A percentile compares a stretch with the other conserved stretches of the same genome.
phyloP scores from a whole-genome alignment of 2,888 invertebrate species.

The Peribatodes rhomboidaria region DNA sequence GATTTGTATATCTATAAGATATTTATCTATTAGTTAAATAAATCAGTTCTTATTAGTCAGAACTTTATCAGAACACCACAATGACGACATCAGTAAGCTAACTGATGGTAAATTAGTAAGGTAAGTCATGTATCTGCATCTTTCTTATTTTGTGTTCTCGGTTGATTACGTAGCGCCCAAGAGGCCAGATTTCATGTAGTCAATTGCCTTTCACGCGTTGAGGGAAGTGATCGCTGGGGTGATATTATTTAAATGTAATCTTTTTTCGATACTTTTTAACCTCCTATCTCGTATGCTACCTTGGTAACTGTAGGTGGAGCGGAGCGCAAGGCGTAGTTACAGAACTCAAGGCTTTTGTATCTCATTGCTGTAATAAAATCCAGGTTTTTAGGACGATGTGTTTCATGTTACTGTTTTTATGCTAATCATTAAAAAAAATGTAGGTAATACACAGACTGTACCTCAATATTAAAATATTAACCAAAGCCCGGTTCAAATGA shows the following conservation, averaged over 20 bases:
- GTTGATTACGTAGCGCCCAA: conserved; percentile 82
- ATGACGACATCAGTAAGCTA: not conserved
- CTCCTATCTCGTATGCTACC: conserved; percentile 54
- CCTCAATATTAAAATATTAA: too few relatives aligned
- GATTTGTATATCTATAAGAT: too few relatives aligned
- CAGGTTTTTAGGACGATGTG: too few relatives aligned
- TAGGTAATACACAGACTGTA: too few relatives aligned
- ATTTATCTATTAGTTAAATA: too few relatives aligned
- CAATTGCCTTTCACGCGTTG: conserved; percentile 80
- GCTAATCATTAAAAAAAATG: too few relatives aligned
- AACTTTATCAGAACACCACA: too few relatives aligned
- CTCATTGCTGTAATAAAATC: not conserved
- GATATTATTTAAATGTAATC: conserved; percentile 86
- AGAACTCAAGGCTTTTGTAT: conserved; percentile 11
- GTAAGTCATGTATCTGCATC: not conserved
- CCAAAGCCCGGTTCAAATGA: too few relatives aligned
- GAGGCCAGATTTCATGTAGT: conserved; percentile 82
- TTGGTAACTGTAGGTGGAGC: conserved; percentile 18
- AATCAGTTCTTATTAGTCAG: too few relatives aligned
- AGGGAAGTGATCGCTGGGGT: conserved; percentile 83
- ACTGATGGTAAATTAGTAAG: not conserved
- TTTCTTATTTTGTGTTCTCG: conserved; percentile 49
- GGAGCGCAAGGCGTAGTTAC: conserved; percentile 12
- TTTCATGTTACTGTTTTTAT: too few relatives aligned
- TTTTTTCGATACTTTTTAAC: conserved; percentile 83